Evolutionary conservation across 2,797 vertebrate genomes (phyloP).

Genomic region (Nyctibius grandis): DNA sequence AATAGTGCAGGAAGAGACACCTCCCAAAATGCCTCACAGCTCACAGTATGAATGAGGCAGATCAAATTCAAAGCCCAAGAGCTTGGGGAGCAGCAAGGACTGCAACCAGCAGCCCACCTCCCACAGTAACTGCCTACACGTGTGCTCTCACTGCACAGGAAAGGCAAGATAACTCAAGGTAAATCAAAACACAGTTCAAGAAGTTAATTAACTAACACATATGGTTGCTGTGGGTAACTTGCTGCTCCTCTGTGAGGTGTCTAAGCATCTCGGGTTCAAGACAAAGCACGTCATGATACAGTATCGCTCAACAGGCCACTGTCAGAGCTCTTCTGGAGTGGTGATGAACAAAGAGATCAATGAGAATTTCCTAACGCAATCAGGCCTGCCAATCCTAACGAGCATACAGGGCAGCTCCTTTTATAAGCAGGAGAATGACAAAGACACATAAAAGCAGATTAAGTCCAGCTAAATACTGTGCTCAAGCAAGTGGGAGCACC

Average conservation of each 20-base stretch:
- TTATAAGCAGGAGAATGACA: neutral
- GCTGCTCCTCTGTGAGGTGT: neutral
- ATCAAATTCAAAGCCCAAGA: neutral
- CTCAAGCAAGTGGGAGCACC: neutral
- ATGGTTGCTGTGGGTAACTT: neutral
- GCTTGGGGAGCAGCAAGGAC: neutral
- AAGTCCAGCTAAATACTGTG: neutral
- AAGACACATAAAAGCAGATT: neutral
- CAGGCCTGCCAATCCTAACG: neutral
- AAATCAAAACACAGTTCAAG: neutral
- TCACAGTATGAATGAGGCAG: accelerated
- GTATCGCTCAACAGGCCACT: accelerated
- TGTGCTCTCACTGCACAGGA: neutral
- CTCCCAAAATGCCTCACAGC: neutral
- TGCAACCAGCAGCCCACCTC: neutral
- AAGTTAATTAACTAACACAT: no score
- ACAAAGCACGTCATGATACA: neutral
- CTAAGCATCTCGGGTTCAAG: neutral
- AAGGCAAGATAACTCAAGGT: neutral
- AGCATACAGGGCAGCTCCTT: neutral
- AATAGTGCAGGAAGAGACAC: neutral
- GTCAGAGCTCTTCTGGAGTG: neutral
- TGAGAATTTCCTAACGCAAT: neutral
- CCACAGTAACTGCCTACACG: accelerated
- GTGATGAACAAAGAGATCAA: neutral